Evolutionary conservation across 2,888 invertebrate species (phyloP).

Genomic region (Rapana venosa): DNA sequence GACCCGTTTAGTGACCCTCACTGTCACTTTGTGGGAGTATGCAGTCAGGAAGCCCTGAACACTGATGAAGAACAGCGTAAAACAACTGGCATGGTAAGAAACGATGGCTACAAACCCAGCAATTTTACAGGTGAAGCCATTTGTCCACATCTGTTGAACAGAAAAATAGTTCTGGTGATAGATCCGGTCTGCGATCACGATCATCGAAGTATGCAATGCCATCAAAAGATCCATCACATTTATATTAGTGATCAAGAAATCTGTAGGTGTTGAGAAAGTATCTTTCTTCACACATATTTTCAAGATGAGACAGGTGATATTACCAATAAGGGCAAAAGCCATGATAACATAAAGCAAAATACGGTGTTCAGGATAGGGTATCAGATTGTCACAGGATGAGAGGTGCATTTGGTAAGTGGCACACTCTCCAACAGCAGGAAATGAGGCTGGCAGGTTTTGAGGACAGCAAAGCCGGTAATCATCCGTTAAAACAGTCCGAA

Average conservation of each 20-base stretch:
- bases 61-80: constrained; percentile 82
- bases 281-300: constrained; percentile 39
- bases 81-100: constrained; percentile 83
- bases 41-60: constrained; percentile 82
- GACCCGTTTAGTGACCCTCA: neutral
- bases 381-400: constrained; percentile 46
- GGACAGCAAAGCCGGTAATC: constrained; percentile 45
- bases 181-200: constrained; percentile 54
- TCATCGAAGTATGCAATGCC: constrained; percentile 56
- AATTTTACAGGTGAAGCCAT: constrained; percentile 53
- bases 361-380: constrained; percentile 18
- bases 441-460: constrained; percentile 34
- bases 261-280: neutral
- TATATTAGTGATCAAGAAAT: constrained; percentile 49
- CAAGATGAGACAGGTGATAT: constrained; percentile 41
- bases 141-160: constrained; percentile 57
- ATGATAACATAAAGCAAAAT: constrained; percentile 38
- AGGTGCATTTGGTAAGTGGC: constrained; percentile 29
- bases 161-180: constrained; percentile 58
- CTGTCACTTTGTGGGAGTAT: neutral
- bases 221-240: constrained; percentile 56
- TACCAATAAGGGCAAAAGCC: constrained; percentile 39
- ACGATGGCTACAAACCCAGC: constrained; percentile 56
- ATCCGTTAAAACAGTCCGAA: constrained; percentile 25
- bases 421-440: constrained; percentile 17